Evolutionary conservation across 2,113 vertebrate species (phyloP), one percentile per base, ranked within the genome.

Genomic region (Lamprotornis superbus): DNA sequence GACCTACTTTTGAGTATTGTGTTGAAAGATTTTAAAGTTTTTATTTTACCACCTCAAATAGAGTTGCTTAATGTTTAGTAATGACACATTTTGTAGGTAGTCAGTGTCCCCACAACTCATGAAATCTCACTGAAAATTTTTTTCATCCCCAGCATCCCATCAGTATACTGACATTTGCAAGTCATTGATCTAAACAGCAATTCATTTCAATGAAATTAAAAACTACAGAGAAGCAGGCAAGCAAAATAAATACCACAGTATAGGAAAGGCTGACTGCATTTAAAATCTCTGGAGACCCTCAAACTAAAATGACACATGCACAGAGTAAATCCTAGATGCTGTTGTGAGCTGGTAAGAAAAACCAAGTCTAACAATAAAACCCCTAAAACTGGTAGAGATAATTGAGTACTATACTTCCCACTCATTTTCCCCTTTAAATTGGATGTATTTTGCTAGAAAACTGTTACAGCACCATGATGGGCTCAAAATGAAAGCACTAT

Each of bases 401-500:
- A 96, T 73, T 86, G 40, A 87, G 52, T 46, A 35, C n/a, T 65
- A 89, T 86, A 81, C 50, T 49, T 92, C 60, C 52, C 52, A 69
- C 75, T 95, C 90, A 87, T 94, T 94, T 91, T 53, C 89, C 50
- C 76, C 53, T 96, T 92, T 97, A 97, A 97, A 94, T 97, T 91
- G 93, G 95, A 90, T 27, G 0, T 93, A 60, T 89, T 96, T 97
- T 89, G 56, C 71, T 97, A 59, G 56, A 95, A 95, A 91, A 91
- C 37, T 92, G 63, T 77, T 94, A 63, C 82, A 96, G 70, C 77
- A 77, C 92, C 94, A 94, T 76, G 74, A 97, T 92, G 92, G 87
- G 44, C 46, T 97, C 89, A 96, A 97, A 98, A 98, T 98, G 94
- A 98, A 97, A 98, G 81, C 68, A 97, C 82, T 97, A 96, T 96